Conservation (phyloP, 2,888 invertebrate species). For the Ctenicera cuprea region DNA sequence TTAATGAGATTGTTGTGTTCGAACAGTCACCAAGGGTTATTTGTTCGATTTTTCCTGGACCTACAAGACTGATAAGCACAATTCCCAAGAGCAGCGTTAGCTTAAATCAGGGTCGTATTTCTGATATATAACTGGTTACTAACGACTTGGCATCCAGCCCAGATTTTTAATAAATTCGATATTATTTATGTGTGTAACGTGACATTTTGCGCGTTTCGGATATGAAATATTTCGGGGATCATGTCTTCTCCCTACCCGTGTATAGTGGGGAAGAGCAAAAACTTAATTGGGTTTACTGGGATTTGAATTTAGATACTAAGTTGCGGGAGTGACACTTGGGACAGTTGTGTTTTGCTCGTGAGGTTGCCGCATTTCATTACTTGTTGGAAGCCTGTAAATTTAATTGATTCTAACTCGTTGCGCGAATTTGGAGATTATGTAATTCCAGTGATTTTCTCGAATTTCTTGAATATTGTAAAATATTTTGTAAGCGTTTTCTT, state of each 20-base stretch:
- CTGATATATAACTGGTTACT: conserved; percentile 27
- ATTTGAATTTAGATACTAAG: conserved; percentile 45
- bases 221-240: conserved; percentile 31
- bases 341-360: conserved; percentile 42
- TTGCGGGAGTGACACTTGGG: conserved; percentile 42
- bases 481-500: neutral
- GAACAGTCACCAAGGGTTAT: neutral
- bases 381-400: conserved; percentile 3
- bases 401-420: conserved; percentile 9
- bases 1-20: neutral
- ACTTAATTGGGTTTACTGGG: conserved; percentile 45
- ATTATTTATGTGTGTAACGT: conserved; percentile 39
- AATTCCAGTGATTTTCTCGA: conserved; percentile 1
- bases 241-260: conserved; percentile 32
- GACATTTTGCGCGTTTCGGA: conserved; percentile 13
- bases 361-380: conserved; percentile 7
- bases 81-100: conserved; percentile 31
- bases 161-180: conserved; percentile 43
- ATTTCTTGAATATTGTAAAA: too few relatives aligned
- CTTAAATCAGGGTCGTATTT: conserved; percentile 28
- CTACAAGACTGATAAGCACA: conserved; percentile 1
- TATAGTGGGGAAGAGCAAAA: conserved; percentile 44
- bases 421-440: neutral
- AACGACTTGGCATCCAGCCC: conserved; percentile 38
- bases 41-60: neutral